Conservation (phyloP, 1,140 invertebrate genomes). For the Cydia pomonella region DNA sequence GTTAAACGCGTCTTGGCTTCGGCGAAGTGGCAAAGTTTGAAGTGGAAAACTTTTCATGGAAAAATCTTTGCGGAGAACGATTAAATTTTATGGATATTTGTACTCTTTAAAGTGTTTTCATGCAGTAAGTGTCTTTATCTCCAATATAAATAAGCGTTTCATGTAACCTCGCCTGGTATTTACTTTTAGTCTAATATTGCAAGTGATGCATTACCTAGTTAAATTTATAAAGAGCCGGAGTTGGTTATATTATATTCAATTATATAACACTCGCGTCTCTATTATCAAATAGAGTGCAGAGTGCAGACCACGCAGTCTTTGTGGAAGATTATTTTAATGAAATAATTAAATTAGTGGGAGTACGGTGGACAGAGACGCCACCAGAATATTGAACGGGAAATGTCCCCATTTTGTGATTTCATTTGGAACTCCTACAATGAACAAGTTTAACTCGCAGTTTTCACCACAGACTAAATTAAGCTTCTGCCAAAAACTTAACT, state of each 20-base stretch:
- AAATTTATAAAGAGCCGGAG: not conserved
- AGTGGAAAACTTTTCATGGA: constrained; percentile 79
- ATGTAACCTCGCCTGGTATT: not conserved
- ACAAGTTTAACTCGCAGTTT: constrained; percentile 49
- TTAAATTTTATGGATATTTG: constrained; percentile 78
- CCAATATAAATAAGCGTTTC: constrained; percentile 3
- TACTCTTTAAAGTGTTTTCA: constrained; percentile 60
- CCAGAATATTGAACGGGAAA: constrained; percentile 60
- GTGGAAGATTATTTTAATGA: constrained; percentile 66
- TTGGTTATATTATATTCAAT: constrained; percentile 33
- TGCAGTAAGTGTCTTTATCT: constrained; percentile 50
- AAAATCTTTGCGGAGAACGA: constrained; percentile 77
- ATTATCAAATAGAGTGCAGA: constrained; percentile 46
- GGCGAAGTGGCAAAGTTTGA: constrained; percentile 78
- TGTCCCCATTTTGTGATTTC: constrained; percentile 52
- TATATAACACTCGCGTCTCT: constrained; percentile 43
- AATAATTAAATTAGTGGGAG: constrained; percentile 71
- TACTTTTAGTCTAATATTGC: not conserved
- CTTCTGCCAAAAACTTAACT: constrained; percentile 5
- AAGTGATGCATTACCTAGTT: not conserved
- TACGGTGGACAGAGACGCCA: constrained; percentile 59
- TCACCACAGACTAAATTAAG: constrained; percentile 37
- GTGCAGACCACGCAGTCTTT: constrained; percentile 48
- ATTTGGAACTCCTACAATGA: constrained; percentile 56
- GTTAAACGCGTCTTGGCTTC: constrained; percentile 76